A percentile compares a stretch with the other conserved stretches of the same genome.
phyloP scores from a whole-genome alignment of 53 echinoderm and acorn worm species.

The Actinopyga echinites region DNA sequence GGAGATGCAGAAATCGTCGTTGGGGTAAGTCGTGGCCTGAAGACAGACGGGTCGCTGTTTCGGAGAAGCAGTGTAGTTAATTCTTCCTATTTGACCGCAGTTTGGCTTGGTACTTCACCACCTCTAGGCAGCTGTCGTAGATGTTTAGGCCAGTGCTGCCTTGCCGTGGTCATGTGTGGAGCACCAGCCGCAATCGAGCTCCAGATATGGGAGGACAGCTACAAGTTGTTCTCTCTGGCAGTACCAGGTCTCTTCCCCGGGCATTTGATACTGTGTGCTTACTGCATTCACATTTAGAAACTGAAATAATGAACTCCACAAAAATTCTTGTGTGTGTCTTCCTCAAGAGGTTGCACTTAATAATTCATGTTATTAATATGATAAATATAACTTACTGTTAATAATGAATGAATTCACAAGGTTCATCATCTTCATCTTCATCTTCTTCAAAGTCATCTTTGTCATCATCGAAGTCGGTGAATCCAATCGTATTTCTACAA shows the following conservation, averaged over 20 bases:
- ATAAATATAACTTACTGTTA: neutral
- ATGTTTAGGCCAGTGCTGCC: neutral
- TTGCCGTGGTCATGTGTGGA: neutral
- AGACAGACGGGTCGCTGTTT: neutral
- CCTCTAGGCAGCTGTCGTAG: neutral
- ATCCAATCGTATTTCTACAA: conserved; percentile 6
- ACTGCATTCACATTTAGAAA: no score
- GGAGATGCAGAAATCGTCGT: neutral
- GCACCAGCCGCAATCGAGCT: neutral
- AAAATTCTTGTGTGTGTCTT: no score
- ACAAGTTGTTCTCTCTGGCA: neutral
- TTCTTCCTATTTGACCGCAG: neutral
- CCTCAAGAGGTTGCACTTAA: no score
- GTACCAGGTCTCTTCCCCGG: neutral
- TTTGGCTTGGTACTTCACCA: neutral
- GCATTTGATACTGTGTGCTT: neutral
- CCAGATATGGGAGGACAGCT: neutral
- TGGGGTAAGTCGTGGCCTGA: neutral
- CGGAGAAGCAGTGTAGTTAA: neutral
- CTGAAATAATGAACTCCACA: no score
- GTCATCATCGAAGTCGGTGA: neutral
- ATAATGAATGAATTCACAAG: neutral
- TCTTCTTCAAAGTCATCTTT: neutral
- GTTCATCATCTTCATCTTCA: conserved; percentile 5
- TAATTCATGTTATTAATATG: neutral